Percentiles rank a stretch among this genome's conserved stretches.
phyloP scores from a whole-genome alignment of 2,797 vertebrate genomes.

The Enteromius argenteus region DNA sequence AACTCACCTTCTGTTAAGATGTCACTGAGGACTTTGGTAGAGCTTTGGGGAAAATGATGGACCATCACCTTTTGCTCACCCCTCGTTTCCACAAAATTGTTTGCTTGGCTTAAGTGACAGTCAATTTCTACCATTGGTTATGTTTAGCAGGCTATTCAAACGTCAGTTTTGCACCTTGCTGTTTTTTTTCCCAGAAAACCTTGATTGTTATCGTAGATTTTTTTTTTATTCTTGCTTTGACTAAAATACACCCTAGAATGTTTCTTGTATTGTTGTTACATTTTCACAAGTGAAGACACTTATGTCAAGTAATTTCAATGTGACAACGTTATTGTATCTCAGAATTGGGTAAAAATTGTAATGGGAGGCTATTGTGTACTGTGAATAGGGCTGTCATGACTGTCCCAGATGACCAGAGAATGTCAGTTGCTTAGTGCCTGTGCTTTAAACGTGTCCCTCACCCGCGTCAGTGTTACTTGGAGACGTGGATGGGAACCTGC shows the following conservation, averaged over 20 bases:
- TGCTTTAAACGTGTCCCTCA: conserved; percentile 63
- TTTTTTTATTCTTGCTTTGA: not conserved
- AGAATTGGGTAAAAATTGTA: conserved; percentile 23
- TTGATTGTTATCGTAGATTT: conserved; percentile 24
- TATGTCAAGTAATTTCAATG: conserved; percentile 22
- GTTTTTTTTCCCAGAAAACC: not conserved
- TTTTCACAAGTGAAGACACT: conserved; percentile 23
- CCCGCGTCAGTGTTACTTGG: conserved; percentile 39
- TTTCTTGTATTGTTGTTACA: conserved; percentile 15
- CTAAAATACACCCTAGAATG: conserved; percentile 20
- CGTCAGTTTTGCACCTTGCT: conserved; percentile 8
- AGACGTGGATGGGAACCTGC: conserved; percentile 62
- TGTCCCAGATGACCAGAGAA: conserved; percentile 56
- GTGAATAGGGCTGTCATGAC: conserved; percentile 55
- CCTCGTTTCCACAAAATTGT: not conserved
- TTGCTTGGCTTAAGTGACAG: conserved; percentile 1
- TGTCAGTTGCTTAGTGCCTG: conserved; percentile 62
- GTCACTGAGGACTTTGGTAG: not conserved
- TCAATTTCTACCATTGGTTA: conserved; percentile 2
- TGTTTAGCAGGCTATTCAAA: conserved; percentile 26
- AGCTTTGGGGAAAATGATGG: not conserved
- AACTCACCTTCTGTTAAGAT: not conserved
- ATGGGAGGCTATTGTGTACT: conserved; percentile 45
- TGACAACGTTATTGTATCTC: conserved; percentile 15
- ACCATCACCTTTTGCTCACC: not conserved